Evolutionary conservation across 2,113 vertebrate genomes (phyloP).

Genomic region (Brachypteracias leptosomus): DNA sequence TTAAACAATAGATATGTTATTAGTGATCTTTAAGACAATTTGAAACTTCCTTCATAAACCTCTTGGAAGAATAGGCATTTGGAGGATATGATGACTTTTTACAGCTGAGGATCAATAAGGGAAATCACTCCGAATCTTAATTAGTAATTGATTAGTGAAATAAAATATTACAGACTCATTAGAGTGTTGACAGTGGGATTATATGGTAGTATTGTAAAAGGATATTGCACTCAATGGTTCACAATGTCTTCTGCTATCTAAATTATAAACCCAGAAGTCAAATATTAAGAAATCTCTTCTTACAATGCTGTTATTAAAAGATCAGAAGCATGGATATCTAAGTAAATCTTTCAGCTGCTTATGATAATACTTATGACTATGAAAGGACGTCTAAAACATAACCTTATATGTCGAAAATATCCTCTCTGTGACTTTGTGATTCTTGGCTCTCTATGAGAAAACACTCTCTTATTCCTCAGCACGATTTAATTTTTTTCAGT

Average conservation of each 20-base stretch:
- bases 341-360: slow-evolving; percentile 20
- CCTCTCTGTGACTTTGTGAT: slow-evolving; percentile 14
- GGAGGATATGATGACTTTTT: neutral
- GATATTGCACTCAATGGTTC: neutral
- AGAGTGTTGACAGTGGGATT: neutral
- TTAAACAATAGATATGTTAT: neutral
- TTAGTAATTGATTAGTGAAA: neutral
- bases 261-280: neutral
- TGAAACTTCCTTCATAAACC: neutral
- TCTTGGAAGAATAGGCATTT: neutral
- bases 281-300: neutral
- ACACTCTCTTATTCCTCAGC: neutral
- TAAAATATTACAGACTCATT: neutral
- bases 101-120: neutral
- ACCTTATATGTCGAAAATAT: slow-evolving; percentile 59
- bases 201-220: neutral
- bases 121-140: neutral
- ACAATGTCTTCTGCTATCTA: neutral
- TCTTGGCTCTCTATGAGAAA: slow-evolving; percentile 32
- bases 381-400: slow-evolving; percentile 1
- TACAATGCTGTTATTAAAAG: neutral
- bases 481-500: neutral
- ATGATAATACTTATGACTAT: neutral
- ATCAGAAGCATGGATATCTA: neutral
- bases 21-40: neutral